Evolutionary conservation across 2,113 vertebrate genomes (phyloP).

Genomic region (Nyctereutes procyonoides): DNA sequence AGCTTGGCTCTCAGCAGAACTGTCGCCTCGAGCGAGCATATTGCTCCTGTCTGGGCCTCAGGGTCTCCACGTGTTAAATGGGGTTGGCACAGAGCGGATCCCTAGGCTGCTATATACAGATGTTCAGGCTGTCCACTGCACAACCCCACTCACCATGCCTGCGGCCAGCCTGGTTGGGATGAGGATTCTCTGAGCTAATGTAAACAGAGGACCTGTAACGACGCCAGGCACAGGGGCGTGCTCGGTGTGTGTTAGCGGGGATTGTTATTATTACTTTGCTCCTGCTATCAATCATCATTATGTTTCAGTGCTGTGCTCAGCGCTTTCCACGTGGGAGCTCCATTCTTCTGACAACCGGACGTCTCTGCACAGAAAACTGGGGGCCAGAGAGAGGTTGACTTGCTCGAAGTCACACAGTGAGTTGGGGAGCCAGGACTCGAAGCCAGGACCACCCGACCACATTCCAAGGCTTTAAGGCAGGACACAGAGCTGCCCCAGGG

Average conservation of each 20-base stretch:
- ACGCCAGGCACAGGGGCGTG: accelerated
- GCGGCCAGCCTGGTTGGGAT: accelerated
- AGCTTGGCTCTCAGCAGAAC: accelerated
- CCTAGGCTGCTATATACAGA: not conserved
- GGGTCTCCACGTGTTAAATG: not conserved
- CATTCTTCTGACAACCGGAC: too few relatives aligned
- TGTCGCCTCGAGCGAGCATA: not conserved
- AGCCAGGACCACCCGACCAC: not conserved
- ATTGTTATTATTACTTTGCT: not conserved
- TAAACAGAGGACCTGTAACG: not conserved
- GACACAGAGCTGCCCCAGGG: not conserved
- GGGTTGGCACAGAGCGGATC: not conserved
- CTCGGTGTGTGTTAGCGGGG: accelerated
- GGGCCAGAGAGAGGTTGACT: not conserved
- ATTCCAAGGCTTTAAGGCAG: not conserved
- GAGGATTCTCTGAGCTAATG: not conserved
- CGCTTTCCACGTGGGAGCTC: accelerated
- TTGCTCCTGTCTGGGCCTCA: not conserved
- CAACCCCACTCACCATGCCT: not conserved
- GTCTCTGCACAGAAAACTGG: not conserved
- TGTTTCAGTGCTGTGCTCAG: accelerated
- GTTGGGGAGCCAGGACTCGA: not conserved
- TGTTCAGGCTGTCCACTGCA: not conserved
- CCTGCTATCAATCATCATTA: not conserved
- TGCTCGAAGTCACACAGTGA: not conserved